phyloP scores from a whole-genome alignment of 2,113 vertebrate genomes.

The Mustelus asterias region DNA sequence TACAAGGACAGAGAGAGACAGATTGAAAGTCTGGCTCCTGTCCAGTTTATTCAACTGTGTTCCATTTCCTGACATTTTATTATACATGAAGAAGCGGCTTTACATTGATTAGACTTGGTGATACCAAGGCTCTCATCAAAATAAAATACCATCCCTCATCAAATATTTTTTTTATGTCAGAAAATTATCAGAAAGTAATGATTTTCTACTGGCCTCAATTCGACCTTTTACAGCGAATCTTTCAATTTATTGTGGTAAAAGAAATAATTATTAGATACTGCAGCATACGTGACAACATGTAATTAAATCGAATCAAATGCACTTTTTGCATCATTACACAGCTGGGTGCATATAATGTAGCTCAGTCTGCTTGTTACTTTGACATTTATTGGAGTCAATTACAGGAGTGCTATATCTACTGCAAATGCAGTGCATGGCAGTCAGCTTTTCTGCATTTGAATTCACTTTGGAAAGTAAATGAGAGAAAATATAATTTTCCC shows the following conservation, averaged over 20 bases:
- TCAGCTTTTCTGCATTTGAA: not conserved
- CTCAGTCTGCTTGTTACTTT: conserved; percentile 32
- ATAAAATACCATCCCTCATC: conserved; percentile 31
- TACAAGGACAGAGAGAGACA: not conserved
- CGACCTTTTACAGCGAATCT: conserved; percentile 36
- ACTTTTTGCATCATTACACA: conserved; percentile 38
- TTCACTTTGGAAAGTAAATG: not conserved
- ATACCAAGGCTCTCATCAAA: conserved; percentile 30
- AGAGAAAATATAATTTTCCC: not conserved
- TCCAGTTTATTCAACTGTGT: conserved; percentile 33
- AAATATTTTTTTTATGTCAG: conserved; percentile 4
- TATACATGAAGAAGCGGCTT: conserved; percentile 17
- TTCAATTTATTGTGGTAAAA: conserved; percentile 35
- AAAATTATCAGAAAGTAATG: conserved; percentile 37
- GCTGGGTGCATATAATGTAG: conserved; percentile 33
- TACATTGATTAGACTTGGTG: conserved; percentile 12
- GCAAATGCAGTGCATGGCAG: not conserved
- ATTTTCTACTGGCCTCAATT: conserved; percentile 32
- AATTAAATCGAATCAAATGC: conserved; percentile 38
- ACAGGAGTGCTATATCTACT: not conserved
- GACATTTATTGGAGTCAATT: conserved; percentile 36
- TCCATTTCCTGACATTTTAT: conserved; percentile 24
- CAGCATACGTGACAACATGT: conserved; percentile 34
- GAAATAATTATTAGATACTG: conserved; percentile 36
- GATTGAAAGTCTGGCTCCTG: conserved; percentile 24